Conservation (phyloP, 2,797 vertebrate species). For the Fundulus diaphanus region DNA sequence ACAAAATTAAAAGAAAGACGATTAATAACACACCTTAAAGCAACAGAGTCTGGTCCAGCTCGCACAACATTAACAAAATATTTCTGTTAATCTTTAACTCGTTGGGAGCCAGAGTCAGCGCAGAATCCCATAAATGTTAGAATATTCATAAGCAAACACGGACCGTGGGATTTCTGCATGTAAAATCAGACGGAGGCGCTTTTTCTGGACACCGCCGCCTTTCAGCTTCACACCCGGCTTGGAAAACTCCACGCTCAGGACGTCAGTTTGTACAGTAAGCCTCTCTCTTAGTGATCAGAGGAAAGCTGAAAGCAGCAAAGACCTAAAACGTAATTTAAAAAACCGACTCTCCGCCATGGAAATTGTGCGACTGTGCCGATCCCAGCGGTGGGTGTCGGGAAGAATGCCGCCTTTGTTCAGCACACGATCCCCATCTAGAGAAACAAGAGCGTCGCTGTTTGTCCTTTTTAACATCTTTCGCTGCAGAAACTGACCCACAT, state of each 20-base stretch:
- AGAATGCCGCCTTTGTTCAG: constrained; percentile 68
- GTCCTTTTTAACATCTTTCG: constrained; percentile 47
- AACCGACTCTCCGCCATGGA: constrained; percentile 53
- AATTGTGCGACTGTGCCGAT: constrained; percentile 56
- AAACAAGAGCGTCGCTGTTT: constrained; percentile 65
- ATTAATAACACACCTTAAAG: not conserved
- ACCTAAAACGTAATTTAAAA: constrained; percentile 26
- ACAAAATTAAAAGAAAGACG: not conserved
- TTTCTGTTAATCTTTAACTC: not conserved
- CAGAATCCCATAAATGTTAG: not conserved
- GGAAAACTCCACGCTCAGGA: constrained; percentile 72
- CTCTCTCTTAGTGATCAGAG: constrained; percentile 32
- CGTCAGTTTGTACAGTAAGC: constrained; percentile 60
- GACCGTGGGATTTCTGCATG: constrained; percentile 39
- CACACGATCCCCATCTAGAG: constrained; percentile 7
- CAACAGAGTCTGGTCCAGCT: fast-evolving
- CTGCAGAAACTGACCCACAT: constrained; percentile 46
- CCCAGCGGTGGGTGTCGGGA: constrained; percentile 30
- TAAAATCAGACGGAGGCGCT: constrained; percentile 37
- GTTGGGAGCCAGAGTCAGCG: not conserved
- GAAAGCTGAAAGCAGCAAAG: constrained; percentile 44
- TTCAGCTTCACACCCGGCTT: constrained; percentile 54
- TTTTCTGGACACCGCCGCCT: constrained; percentile 56
- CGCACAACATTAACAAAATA: not conserved
- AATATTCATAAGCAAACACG: constrained; percentile 32